Evolutionary conservation across 1,140 invertebrate genomes (phyloP).

Genomic region (Macrobrachium nipponense): DNA sequence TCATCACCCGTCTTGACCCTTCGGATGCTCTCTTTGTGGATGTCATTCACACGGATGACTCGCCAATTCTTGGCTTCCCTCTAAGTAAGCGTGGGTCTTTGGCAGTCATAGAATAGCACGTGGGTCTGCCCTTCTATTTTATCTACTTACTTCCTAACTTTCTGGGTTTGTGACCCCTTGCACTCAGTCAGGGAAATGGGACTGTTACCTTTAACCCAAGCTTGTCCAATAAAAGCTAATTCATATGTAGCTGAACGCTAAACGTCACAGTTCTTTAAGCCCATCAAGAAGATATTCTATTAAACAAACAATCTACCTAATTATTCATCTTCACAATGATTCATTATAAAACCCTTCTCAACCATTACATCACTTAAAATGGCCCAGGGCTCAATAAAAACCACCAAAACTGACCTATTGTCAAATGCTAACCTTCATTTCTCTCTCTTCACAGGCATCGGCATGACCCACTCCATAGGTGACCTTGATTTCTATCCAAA

Average conservation of each 20-base stretch:
- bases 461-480: conserved; percentile 83
- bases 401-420: not conserved
- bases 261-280: no score
- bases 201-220: no score
- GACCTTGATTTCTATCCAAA: conserved; percentile 94
- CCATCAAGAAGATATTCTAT: no score
- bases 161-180: no score
- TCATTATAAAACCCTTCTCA: no score
- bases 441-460: conserved; percentile 73
- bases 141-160: not conserved
- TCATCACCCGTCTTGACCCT: conserved; percentile 84
- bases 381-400: no score
- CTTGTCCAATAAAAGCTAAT: no score
- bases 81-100: conserved; percentile 50
- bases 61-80: conserved; percentile 78
- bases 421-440: not conserved
- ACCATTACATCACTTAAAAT: no score
- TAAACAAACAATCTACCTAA: no score
- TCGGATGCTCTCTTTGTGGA: conserved; percentile 88
- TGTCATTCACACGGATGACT: conserved; percentile 87
- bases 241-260: no score
- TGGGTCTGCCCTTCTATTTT: not conserved
- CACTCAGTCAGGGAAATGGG: no score
- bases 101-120: not conserved
- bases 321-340: no score